Base-by-base conservation (phyloP, 2,888 invertebrate species). In the Steromphala cineraria region DNA sequence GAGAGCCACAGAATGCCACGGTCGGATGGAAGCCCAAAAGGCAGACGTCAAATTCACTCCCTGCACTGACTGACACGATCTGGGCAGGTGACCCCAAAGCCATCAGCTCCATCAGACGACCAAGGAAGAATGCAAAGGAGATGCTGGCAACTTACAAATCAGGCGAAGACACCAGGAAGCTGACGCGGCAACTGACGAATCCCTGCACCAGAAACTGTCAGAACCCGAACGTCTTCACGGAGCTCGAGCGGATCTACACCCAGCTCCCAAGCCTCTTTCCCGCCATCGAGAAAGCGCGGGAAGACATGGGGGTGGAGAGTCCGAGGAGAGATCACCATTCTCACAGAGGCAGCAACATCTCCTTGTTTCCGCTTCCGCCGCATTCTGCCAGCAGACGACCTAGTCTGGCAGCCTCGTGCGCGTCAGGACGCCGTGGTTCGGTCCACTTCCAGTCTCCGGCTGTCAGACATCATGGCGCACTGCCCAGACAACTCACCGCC, bases 221-320 rank as follows among this genome's bases (percentile, higher is more conserved):
- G 52, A 83, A 85, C 31, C 80, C 84, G n/a, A 56, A 81, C 52
- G 62, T 81, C 19, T 31, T 83, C 0, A 74, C 78, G 15, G 82
- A 84, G 36, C 71, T 88, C 28, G 87, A 86, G 53, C 81, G 84
- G 0, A 81, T 86, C 2, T 87, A 86, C 75, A 79, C 77, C 15
- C 67, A 84, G n/a, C 75, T 86, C 15, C 87, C 88, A 5, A 80
- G 79, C 10, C 75, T 88, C 0, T 71, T 83, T 79, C 80, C 83
- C 2, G 84, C 81, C 24, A 78, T 81, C 36, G 78, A 78, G 67
- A 82, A 82, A 56, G 82, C 80, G 21, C 75, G 82, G 3, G 67
- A 77, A 17, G 46, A 71, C 21, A 15, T 82, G 77, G 79, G 67
- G 1, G 46, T 52, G n/a, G 21, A 36, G 67, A 75, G 67, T 46